Conservation (phyloP, 1,140 invertebrate genomes). For the Gonatopus flavifemur region DNA sequence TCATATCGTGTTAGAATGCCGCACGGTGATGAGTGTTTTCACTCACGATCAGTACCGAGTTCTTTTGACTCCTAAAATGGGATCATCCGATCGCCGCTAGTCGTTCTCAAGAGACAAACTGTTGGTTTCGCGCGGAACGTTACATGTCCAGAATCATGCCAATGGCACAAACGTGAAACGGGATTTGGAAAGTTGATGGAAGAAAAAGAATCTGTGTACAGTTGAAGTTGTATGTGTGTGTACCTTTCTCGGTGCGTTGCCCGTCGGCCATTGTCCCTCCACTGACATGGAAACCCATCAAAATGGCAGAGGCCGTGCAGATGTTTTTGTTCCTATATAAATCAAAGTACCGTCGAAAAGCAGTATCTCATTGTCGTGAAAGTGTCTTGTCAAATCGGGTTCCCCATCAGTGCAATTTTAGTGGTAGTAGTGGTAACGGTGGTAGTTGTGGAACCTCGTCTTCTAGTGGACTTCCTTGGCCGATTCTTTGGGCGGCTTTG, state of each 20-base stretch:
- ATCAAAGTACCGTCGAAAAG: slow-evolving; percentile 79
- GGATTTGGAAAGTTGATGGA: no score
- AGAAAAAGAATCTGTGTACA: background rate
- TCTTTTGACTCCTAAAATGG: no score
- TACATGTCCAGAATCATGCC: no score
- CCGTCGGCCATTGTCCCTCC: slow-evolving; percentile 55
- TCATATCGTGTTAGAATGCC: no score
- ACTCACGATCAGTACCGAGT: no score
- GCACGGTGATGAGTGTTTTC: no score
- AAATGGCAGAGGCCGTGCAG: slow-evolving; percentile 77
- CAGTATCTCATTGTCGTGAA: slow-evolving; percentile 50
- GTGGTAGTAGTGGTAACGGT: no score
- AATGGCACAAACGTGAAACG: no score
- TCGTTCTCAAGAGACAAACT: no score
- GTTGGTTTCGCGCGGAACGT: no score
- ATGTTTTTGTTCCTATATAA: slow-evolving; percentile 84
- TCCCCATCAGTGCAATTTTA: background rate
- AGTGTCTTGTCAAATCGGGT: no score
- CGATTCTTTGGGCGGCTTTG: slow-evolving; percentile 32
- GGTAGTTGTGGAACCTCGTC: slow-evolving; percentile 12
- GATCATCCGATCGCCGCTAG: no score
- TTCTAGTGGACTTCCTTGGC: slow-evolving; percentile 12
- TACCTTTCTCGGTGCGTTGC: slow-evolving; percentile 29
- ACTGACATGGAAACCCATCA: slow-evolving; percentile 58
- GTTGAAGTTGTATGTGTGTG: slow-evolving; percentile 19